Evolutionary conservation across 2,888 invertebrate species (phyloP).

Genomic region (Drosophila emarginata): DNA sequence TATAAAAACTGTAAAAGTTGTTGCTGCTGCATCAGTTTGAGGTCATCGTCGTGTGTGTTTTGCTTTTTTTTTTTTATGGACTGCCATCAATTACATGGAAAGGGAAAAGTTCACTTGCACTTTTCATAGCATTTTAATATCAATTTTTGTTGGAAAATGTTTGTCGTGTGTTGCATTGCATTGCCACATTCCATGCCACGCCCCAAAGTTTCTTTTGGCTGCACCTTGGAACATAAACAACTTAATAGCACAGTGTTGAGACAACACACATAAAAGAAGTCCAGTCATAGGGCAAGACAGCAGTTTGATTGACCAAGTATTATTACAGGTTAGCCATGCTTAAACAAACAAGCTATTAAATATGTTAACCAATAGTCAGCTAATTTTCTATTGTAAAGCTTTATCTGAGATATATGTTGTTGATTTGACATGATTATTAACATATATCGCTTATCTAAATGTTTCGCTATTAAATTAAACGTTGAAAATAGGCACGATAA

Average conservation of each 20-base stretch:
- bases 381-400: too few species aligned
- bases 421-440: too few species aligned
- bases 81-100: conserved; percentile 8
- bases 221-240: not conserved
- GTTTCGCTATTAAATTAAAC: too few species aligned
- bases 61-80: conserved; percentile 7
- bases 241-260: not conserved
- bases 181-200: not conserved
- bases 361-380: not conserved
- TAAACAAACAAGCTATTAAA: not conserved
- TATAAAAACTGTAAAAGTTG: conserved; percentile 1
- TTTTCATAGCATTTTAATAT: conserved; percentile 16
- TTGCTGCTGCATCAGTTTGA: not conserved
- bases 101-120: conserved; percentile 12
- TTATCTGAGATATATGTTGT: too few species aligned
- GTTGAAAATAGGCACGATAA: not conserved
- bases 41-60: conserved; percentile 3
- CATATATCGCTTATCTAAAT: too few species aligned
- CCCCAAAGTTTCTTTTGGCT: not conserved
- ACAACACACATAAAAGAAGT: not conserved
- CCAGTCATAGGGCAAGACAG: not conserved
- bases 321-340: not conserved
- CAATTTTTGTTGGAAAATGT: conserved; percentile 9
- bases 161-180: not conserved
- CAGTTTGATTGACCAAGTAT: not conserved